Evolutionary conservation across 1,140 invertebrate species (phyloP), one percentile per base, ranked within the genome.

Genomic region (Lordiphosa clarofinis): DNA sequence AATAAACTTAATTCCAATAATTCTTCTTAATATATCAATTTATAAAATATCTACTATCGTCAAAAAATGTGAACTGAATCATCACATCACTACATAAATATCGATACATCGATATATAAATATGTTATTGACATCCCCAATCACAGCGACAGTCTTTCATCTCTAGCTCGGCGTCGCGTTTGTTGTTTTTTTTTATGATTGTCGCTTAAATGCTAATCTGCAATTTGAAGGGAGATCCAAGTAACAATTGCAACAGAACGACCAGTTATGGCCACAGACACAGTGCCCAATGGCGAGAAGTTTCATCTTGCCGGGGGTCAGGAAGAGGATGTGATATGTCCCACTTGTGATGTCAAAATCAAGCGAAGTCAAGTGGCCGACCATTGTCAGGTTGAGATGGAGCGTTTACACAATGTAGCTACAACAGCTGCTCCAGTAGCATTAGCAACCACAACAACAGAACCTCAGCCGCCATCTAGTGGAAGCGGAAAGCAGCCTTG

Each of bases 281-380:
- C 61, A 71, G 90, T 78, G 84, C 66, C 62, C 78, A 89, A 70
- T 67, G 87, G 59, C 35, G 78, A 71, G 33, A 81, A 75, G 93
- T 94, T 70, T 92, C 93, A 94, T 64, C 91, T 84, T 5, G 31
- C 53, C 11, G 36, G 50, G 92, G 15, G 93, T 33, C 24, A 13
- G 4, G 44, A 84, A 33, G 79, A 87, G 39, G 92, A 82, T 40
- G 75, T 86, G 11, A 68, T 87, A 15, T 96, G 95, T 89, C 95
- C 95, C 10, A 93, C 94, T 5, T 96, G 95, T 90, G 93, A 95
- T 46, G 91, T 94, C 8, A 94, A 94, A 15, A 90, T 96, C 28
- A 91, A 94, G 57, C 90, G 92, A 4, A 92, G 93, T 15, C 95
- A 96, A 86, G 87, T 95, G 21, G 94, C 95, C 68, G 90, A 92